These are phyloP conservation scores for Drosophila leontia DNA, from an alignment of 1,140 invertebrate species.

Conservation along the genomic window DNA sequence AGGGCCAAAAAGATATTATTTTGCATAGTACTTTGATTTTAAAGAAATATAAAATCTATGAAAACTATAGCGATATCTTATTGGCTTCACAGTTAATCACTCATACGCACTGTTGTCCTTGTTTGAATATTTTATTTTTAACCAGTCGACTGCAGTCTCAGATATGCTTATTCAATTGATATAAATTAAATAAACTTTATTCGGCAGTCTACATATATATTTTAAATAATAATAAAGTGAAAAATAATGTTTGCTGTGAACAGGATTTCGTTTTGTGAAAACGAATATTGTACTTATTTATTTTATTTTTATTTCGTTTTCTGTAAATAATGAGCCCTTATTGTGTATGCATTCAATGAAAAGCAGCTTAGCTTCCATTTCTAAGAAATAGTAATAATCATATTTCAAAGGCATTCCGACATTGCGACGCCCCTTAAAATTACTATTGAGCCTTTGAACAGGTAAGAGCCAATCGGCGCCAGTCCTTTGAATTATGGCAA, in stretches of 20 bases:
- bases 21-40: no score
- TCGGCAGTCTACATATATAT: no score
- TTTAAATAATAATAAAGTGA: no score
- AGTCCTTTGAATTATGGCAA: slow-evolving; percentile 69
- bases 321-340: neutral
- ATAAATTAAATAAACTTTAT: neutral
- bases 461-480: slow-evolving; percentile 45
- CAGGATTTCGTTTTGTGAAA: neutral
- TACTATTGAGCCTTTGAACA: slow-evolving; percentile 6
- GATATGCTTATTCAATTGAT: neutral
- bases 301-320: no score
- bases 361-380: neutral
- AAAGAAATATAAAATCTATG: no score
- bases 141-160: no score
- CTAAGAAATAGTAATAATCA: neutral
- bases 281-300: no score
- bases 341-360: neutral
- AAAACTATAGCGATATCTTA: no score
- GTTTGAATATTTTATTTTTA: neutral
- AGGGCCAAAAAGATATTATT: no score
- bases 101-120: slow-evolving; percentile 15
- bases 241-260: neutral
- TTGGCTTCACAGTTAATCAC: neutral
- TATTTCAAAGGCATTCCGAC: slow-evolving; percentile 29
- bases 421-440: neutral